These are phyloP conservation scores for Pardalotus punctatus DNA, from an alignment of 2,113 vertebrate genomes.

Conservation along the genomic window DNA sequence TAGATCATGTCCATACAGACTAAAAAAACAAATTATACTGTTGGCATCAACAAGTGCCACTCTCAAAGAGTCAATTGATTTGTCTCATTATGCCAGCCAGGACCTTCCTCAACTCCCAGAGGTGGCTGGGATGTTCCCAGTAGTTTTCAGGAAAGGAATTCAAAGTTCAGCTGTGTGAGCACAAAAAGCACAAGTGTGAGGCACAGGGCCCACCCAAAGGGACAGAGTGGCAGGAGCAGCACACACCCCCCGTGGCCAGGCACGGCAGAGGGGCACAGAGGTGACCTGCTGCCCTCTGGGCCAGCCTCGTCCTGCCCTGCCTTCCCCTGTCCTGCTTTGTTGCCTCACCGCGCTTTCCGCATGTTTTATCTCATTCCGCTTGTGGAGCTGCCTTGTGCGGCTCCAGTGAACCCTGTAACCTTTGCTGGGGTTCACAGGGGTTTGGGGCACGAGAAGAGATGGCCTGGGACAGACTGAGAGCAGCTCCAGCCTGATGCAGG, in stretches of 20 bases:
- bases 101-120: neutral
- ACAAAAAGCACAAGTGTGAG: neutral
- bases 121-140: neutral
- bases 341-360: neutral
- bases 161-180: neutral
- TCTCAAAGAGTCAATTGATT: neutral
- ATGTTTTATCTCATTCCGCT: neutral
- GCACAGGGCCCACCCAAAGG: neutral
- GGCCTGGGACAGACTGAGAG: neutral
- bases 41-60: neutral
- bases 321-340: neutral
- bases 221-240: neutral
- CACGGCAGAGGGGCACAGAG: neutral
- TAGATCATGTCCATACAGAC: slow-evolving; percentile 49
- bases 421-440: neutral
- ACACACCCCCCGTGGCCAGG: neutral
- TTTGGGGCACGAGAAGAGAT: neutral
- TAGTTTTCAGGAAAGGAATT: neutral
- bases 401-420: neutral
- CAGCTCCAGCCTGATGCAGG: neutral
- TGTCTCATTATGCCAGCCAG: neutral
- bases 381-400: neutral
- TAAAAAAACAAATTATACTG: slow-evolving; percentile 24
- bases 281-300: neutral
- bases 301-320: neutral